These are phyloP conservation scores for Troilus luridus DNA, from an alignment of 2,888 invertebrate species.

Conservation along the genomic window DNA sequence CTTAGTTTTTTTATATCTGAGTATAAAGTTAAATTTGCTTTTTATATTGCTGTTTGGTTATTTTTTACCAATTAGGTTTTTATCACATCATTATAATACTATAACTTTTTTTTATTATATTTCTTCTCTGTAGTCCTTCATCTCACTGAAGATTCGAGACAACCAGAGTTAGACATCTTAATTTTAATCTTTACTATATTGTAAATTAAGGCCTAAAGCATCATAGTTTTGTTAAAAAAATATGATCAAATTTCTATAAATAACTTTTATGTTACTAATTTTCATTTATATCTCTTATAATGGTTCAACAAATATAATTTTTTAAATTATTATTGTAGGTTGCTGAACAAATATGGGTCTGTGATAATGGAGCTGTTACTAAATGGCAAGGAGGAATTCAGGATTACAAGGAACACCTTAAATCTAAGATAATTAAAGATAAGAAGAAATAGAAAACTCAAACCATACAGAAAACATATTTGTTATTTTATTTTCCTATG, in stretches of 20 bases:
- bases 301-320: not conserved
- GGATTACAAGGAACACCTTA: constrained; percentile 95
- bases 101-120: too few species aligned
- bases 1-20: too few species aligned
- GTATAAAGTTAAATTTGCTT: too few species aligned
- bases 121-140: too few species aligned
- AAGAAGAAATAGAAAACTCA: constrained; percentile 67
- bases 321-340: constrained; percentile 76
- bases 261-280: not conserved
- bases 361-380: constrained; percentile 94
- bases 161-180: not conserved
- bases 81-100: too few species aligned
- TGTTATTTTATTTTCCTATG: constrained; percentile 27
- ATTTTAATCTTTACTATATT: too few species aligned
- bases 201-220: too few species aligned
- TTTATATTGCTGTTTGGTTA: too few species aligned
- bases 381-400: constrained; percentile 98
- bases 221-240: not conserved
- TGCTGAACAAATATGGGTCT: constrained; percentile 99
- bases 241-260: not conserved
- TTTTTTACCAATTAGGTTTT: too few species aligned
- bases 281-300: not conserved
- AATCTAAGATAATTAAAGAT: constrained; percentile 86
- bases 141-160: not conserved
- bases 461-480: not conserved